Evolutionary conservation across 2,113 vertebrate genomes (phyloP), one percentile per base, ranked within the genome.

Genomic region (Parus major): DNA sequence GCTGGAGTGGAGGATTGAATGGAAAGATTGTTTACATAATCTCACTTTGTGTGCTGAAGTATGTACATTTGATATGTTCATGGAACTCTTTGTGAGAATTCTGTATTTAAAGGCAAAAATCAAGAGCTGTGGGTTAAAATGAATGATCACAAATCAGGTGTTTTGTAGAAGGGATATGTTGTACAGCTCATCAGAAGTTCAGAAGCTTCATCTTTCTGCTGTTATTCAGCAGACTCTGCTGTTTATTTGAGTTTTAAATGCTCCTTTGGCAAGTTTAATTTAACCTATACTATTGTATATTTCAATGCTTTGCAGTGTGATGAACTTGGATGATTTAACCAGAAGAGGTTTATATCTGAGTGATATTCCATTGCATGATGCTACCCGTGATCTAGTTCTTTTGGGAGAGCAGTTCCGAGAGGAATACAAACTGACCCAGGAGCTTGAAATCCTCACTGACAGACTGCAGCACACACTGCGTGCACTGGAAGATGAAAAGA

Each of bases 391-490:
- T 95, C 98, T 99, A n/a, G 99, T 99, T 82, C 98, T 99, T 87
- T 90, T 99, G 90, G 99, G 99, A 44, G 99, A 99, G 92, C 99
- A 99, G 96, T 99, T 99, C 96, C 97, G 99, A 72, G 99, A 99
- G 97, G 99, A 99, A 94, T 99, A 99, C 96, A 99, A 99, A 88
- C 97, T 99, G 92, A 99, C 99, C 11, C 99, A 99, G 85, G 99
- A 99, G 96, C 97, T 99, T 82, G 99, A 99, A 95, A 99, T 99
- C 95, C 98, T 99, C 81, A 99, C 99, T 0, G 99, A 99, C 95
- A 98, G 99, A 46, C 98, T 99, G 89, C 99, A 99, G 97, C 99
- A 99, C 97, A 99, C 99, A 0, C 97, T 99, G 35, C 97, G 99
- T 68, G 99, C 99, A 9, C 96, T 99, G 94, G 99, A 99, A 95